Conservation (phyloP, 2,113 vertebrate genomes). For the Cavia aperea region DNA sequence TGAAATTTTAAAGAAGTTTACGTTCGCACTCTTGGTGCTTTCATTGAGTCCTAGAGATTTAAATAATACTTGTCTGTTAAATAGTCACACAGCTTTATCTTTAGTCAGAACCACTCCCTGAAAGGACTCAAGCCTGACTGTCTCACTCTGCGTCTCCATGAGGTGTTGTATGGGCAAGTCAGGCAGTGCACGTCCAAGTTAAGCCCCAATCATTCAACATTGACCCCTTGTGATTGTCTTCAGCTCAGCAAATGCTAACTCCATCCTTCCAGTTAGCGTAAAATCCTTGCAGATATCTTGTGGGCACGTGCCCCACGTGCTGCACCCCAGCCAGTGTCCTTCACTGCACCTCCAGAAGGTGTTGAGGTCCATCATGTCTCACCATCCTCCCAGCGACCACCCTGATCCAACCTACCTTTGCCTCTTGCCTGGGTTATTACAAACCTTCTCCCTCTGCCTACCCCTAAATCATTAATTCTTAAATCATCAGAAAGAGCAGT, state of each 20-base stretch:
- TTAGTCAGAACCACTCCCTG: background rate
- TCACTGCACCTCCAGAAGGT: background rate
- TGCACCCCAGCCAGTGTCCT: background rate
- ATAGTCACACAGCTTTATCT: background rate
- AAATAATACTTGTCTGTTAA: background rate
- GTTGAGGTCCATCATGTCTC: background rate
- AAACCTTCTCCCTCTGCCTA: background rate
- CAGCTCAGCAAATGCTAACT: conserved; percentile 5
- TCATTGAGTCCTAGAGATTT: background rate
- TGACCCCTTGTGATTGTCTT: background rate
- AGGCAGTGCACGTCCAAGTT: background rate
- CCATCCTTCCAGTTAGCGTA: background rate
- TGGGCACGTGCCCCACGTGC: background rate
- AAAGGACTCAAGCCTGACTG: background rate
- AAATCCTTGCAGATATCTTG: background rate
- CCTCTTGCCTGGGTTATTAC: background rate
- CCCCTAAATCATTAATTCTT: background rate
- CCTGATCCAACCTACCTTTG: background rate
- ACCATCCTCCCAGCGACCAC: background rate
- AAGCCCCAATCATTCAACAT: background rate
- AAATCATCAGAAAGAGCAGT: background rate
- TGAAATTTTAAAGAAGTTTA: background rate
- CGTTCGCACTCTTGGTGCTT: background rate
- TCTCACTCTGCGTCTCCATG: background rate
- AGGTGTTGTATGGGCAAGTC: background rate